Percentiles rank a stretch among this genome's conserved stretches.
Evolutionary conservation across 2,797 vertebrate species (phyloP).

Genomic region (Xerus rutilus): DNA sequence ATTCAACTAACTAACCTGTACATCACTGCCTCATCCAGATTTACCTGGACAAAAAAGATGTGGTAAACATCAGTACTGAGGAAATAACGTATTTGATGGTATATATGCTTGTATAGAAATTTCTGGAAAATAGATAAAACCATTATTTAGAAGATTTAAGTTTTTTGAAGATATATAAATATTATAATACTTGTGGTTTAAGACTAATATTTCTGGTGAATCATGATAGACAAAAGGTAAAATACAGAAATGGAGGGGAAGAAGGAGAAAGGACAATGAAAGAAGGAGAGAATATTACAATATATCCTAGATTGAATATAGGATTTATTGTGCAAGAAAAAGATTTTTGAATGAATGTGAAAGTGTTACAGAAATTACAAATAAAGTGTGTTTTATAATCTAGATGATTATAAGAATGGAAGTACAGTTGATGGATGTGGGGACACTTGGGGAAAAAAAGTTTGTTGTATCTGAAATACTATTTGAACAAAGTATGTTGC

Average conservation of each 20-base stretch:
- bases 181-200: neutral
- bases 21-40: too few species aligned
- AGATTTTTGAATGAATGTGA: neutral
- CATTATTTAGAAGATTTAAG: neutral
- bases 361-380: neutral
- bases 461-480: neutral
- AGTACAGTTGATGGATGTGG: neutral
- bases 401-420: neutral
- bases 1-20: too few species aligned
- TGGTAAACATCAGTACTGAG: neutral
- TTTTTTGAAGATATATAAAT: neutral
- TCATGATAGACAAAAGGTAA: neutral
- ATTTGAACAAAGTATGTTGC: slow-evolving; percentile 45
- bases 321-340: neutral
- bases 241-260: neutral
- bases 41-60: neutral
- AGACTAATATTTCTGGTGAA: neutral
- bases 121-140: neutral
- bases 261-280: neutral
- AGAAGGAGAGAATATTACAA: too few species aligned
- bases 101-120: neutral
- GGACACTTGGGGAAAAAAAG: neutral
- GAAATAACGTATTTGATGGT: neutral
- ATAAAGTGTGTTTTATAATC: neutral
- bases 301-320: neutral